A percentile compares a stretch with the other conserved stretches of the same genome.
Evolutionary conservation across 2,113 vertebrate genomes (phyloP).

Genomic region (Ploceus nigricollis): DNA sequence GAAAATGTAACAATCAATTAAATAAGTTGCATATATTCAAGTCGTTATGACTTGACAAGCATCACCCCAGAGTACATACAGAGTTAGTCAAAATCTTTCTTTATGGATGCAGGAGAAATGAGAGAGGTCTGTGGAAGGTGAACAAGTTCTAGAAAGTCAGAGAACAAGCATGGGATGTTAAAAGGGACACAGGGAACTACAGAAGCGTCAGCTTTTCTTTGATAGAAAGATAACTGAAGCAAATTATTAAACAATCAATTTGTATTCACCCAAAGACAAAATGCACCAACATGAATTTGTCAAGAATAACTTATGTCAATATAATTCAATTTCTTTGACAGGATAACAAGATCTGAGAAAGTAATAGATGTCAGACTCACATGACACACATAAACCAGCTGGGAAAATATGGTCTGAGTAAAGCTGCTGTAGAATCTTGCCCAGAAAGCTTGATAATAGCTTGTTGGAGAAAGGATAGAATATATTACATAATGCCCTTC

Average conservation of each 20-base stretch:
- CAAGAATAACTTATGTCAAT: slow-evolving; percentile 24
- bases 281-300: slow-evolving; percentile 12
- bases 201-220: slow-evolving; percentile 1
- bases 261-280: slow-evolving; percentile 34
- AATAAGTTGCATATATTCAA: not conserved
- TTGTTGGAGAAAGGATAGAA: not conserved
- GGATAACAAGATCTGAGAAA: slow-evolving; percentile 27
- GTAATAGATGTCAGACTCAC: slow-evolving; percentile 20
- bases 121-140: not conserved
- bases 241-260: slow-evolving; percentile 51
- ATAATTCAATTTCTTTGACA: slow-evolving; percentile 38
- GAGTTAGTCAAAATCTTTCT: not conserved
- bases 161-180: not conserved
- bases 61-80: not conserved
- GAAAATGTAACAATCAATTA: not conserved
- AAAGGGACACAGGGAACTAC: not conserved
- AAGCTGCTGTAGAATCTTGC: not conserved
- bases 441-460: not conserved
- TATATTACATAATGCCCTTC: slow-evolving; percentile 5
- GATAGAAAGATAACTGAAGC: not conserved
- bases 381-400: slow-evolving; percentile 3
- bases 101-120: not conserved
- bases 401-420: slow-evolving; percentile 3
- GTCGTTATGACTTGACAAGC: not conserved
- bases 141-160: not conserved